Conservation (phyloP, 2,113 vertebrate species). For the Mesitornis unicolor region DNA sequence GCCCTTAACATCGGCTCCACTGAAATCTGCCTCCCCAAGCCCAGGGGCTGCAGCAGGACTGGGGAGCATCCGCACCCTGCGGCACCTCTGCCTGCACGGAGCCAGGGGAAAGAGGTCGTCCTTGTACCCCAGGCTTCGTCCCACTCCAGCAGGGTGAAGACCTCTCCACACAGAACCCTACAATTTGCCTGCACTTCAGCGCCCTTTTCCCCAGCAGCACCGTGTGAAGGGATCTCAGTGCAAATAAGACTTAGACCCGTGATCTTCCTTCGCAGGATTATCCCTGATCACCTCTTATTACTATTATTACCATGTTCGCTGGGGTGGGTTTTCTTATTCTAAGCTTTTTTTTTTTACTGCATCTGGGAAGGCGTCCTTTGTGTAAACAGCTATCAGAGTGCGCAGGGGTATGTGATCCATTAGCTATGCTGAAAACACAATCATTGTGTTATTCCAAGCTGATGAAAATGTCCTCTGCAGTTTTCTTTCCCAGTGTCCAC, state of each 20-base stretch:
- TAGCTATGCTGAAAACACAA: constrained; percentile 84
- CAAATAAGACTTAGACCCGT: constrained; percentile 12
- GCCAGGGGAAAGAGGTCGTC: no score
- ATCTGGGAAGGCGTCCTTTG: constrained; percentile 73
- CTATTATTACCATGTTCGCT: constrained; percentile 24
- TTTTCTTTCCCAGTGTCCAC: constrained; percentile 73
- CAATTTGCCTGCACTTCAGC: background rate
- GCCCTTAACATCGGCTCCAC: background rate
- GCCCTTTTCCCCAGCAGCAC: background rate
- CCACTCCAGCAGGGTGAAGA: background rate
- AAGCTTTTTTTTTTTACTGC: constrained; percentile 18
- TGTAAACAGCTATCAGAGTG: constrained; percentile 79
- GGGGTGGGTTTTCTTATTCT: background rate
- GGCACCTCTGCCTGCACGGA: background rate
- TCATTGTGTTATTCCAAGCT: constrained; percentile 85
- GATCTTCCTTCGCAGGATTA: background rate
- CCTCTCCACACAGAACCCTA: background rate
- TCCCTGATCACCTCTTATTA: constrained; percentile 1
- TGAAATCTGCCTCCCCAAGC: background rate
- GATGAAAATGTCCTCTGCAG: constrained; percentile 80
- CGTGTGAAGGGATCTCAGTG: background rate
- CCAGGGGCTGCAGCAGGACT: accelerated
- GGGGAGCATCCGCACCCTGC: accelerated
- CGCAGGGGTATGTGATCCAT: constrained; percentile 81
- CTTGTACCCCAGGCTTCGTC: accelerated